Conservation (phyloP, 1,140 invertebrate species). For the Neodiprion virginianus region DNA sequence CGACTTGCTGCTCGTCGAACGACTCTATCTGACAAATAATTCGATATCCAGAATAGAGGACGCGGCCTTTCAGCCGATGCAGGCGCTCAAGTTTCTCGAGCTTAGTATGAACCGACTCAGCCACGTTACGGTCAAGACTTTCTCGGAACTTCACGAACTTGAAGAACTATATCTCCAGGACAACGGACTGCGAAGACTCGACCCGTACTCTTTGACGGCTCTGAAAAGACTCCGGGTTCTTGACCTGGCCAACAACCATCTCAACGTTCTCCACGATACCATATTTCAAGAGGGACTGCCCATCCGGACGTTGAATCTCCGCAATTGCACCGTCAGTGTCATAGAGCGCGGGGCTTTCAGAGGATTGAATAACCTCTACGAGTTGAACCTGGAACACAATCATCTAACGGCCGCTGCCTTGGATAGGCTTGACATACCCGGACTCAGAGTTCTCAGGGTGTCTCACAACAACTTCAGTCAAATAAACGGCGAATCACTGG, state of each 20-base stretch:
- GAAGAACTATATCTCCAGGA: conserved; percentile 72
- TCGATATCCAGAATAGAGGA: conserved; percentile 75
- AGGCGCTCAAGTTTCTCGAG: conserved; percentile 72
- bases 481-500: conserved; percentile 68
- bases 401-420: conserved; percentile 67
- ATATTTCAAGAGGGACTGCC: conserved; percentile 70
- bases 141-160: conserved; percentile 67
- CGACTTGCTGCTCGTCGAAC: conserved; percentile 71
- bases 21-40: conserved; percentile 79
- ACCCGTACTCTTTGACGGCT: conserved; percentile 67
- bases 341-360: conserved; percentile 66
- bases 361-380: conserved; percentile 65
- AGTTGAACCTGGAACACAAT: conserved; percentile 69
- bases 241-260: conserved; percentile 73
- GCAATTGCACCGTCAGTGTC: conserved; percentile 65
- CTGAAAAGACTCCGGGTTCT: conserved; percentile 69
- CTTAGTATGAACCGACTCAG: conserved; percentile 71
- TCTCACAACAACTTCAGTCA: conserved; percentile 75
- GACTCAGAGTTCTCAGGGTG: conserved; percentile 69
- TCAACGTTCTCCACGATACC: conserved; percentile 65
- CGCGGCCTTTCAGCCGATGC: conserved; percentile 72
- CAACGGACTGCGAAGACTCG: conserved; percentile 69
- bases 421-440: conserved; percentile 71
- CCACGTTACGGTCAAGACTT: conserved; percentile 67
- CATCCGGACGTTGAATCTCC: conserved; percentile 67